Evolutionary conservation across 2,113 vertebrate species (phyloP).

Genomic region (Microtus richardsoni): DNA sequence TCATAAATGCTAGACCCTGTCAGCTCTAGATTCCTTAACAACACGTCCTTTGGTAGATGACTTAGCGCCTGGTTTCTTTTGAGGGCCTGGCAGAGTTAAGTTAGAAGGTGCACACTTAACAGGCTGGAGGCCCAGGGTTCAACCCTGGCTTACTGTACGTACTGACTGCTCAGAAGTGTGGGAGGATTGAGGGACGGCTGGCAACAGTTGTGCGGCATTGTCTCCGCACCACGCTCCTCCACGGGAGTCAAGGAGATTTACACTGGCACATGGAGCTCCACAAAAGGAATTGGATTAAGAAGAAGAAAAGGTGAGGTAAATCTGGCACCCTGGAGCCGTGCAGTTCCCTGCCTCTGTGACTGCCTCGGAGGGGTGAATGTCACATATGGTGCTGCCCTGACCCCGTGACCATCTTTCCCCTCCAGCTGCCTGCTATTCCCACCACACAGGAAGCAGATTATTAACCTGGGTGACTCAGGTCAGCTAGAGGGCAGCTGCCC

Average conservation of each 20-base stretch:
- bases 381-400: fast-evolving
- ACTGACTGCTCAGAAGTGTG: not conserved
- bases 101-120: not conserved
- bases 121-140: not conserved
- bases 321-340: not conserved
- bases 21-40: not conserved
- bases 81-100: not conserved
- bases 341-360: not conserved
- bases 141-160: not conserved
- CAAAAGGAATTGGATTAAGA: not conserved
- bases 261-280: not conserved
- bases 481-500: not conserved
- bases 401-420: fast-evolving
- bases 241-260: not conserved
- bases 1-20: not conserved
- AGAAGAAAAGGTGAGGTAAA: not conserved
- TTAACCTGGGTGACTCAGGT: not conserved
- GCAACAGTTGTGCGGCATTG: not conserved
- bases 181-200: not conserved
- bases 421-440: not conserved
- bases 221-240: not conserved
- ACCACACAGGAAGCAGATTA: not conserved
- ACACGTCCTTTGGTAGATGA: not conserved
- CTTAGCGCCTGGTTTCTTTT: not conserved
- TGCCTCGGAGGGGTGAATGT: not conserved